Percentiles rank a stretch among this genome's conserved stretches.
phyloP scores from a whole-genome alignment of 2,888 invertebrate genomes.

The Xestobium rufovillosum region DNA sequence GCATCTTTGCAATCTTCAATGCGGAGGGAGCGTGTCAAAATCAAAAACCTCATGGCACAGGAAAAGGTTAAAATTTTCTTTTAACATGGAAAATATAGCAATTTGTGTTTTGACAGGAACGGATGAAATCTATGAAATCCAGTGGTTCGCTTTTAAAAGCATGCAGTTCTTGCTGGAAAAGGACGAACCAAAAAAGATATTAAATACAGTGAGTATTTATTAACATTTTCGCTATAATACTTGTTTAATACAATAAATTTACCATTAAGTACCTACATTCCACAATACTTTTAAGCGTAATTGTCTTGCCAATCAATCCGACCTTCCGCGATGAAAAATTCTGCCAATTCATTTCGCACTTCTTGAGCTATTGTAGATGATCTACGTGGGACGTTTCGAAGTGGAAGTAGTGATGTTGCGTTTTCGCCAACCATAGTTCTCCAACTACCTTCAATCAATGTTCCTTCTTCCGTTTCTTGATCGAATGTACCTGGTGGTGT shows the following conservation, averaged over 20 bases:
- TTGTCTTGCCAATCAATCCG: conserved; percentile 24
- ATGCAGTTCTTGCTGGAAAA: conserved; percentile 9
- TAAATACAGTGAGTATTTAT: conserved; percentile 8
- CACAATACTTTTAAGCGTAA: conserved; percentile 10
- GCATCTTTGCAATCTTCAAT: no score
- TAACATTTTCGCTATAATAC: no score
- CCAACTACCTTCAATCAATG: conserved; percentile 21
- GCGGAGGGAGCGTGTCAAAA: no score
- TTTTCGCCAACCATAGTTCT: conserved; percentile 19
- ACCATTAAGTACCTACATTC: no score
- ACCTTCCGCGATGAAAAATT: conserved; percentile 22
- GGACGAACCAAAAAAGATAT: conserved; percentile 6
- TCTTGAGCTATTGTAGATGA: no score
- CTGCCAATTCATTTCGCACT: conserved; percentile 24
- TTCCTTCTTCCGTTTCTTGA: conserved; percentile 17
- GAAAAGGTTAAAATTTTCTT: no score
- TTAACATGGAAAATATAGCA: no score
- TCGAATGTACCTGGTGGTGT: conserved; percentile 24
- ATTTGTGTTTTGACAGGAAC: no score
- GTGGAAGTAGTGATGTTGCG: no score
- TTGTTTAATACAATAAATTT: no score
- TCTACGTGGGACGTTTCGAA: no score
- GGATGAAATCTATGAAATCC: conserved; percentile 11
- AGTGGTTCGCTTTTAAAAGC: conserved; percentile 11
- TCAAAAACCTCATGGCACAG: no score